Conservation (phyloP, 2,888 invertebrate genomes). For the Sicus ferrugineus region DNA sequence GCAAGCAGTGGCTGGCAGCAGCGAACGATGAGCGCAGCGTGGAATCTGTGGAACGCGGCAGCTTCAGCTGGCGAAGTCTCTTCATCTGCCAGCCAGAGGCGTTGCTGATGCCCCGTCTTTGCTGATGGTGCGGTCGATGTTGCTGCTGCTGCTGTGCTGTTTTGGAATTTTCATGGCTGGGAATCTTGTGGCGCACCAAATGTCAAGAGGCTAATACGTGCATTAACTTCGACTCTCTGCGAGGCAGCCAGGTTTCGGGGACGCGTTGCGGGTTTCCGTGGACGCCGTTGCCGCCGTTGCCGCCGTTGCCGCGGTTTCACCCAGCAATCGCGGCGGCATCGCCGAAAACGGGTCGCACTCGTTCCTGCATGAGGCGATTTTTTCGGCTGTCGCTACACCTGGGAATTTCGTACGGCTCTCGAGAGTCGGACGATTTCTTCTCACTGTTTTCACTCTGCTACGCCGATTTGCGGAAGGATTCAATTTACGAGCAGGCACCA, state of each 20-base stretch:
- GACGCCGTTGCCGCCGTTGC: not conserved
- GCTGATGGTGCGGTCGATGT: slow-evolving; percentile 31
- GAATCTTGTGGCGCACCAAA: slow-evolving; percentile 49
- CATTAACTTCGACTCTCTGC: slow-evolving; percentile 53
- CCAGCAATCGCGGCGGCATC: no score
- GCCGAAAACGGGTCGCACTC: no score
- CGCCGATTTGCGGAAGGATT: no score
- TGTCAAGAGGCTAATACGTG: slow-evolving; percentile 62
- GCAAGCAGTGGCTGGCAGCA: no score
- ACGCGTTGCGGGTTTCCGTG: not conserved
- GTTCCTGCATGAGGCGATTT: no score
- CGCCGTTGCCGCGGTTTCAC: not conserved
- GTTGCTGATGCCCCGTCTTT: slow-evolving; percentile 20
- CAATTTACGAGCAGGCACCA: no score
- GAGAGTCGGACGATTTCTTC: no score
- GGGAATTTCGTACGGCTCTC: slow-evolving; percentile 18
- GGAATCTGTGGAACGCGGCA: slow-evolving; percentile 38
- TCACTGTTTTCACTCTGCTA: no score
- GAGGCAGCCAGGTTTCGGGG: not conserved
- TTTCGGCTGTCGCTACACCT: slow-evolving; percentile 17
- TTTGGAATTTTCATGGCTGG: slow-evolving; percentile 27
- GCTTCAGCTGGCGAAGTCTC: slow-evolving; percentile 2
- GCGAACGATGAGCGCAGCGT: slow-evolving; percentile 21
- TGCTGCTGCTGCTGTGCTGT: slow-evolving; percentile 45
- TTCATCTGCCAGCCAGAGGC: slow-evolving; percentile 17